Base-by-base conservation (phyloP, 2,113 vertebrate genomes). In the Hippocampus barbouri region DNA sequence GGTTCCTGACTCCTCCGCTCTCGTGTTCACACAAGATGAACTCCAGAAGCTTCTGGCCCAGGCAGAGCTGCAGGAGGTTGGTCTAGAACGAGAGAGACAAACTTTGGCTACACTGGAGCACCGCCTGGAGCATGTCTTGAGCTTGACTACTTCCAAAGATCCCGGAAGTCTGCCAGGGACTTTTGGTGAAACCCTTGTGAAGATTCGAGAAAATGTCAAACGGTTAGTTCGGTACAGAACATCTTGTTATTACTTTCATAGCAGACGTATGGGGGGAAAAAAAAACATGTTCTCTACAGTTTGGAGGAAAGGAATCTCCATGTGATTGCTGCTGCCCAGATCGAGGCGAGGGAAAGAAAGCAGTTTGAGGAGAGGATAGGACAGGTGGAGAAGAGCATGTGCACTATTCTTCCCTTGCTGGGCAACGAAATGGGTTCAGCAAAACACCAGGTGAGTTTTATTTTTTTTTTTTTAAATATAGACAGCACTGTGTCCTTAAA, bases 191-290 rank as follows among this genome's bases (percentile, higher is more conserved):
- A 93, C 92, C 53, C 92, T 97, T 66, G 83, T 79, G n/a, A 82
- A 91, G 61, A 94, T 97, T 92, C 91, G 93, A 57, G 91, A 93
- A 23, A 91, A 88, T 64, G 91, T 93, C 74, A 74, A 78, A 78
- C 93, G 90, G 97, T 98, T 90, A 87, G 93, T 41, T 61, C 73
- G 54, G 7, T 63, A 69, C 68, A 9, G 53, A 53, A 61, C 40
- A 25, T 5, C n/a, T 12, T 67, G 45, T 8, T 49, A 27, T 34
- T 7, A 41, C 9, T 1, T 72, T 64, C 38, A 72, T 76, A 43
- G 60, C 40, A 59, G 23, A 69, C 25, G 63, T 75, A 51, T 71
- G 82, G 34, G 34, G 34, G 5, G 5, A 6, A 6, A 38, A 38
- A 53, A 81, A 40, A 64, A 34, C 30, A 56, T 53, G 40, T 71